Base-by-base conservation (phyloP, 2,113 vertebrate genomes). In the Cynoglossus semilaevis region DNA sequence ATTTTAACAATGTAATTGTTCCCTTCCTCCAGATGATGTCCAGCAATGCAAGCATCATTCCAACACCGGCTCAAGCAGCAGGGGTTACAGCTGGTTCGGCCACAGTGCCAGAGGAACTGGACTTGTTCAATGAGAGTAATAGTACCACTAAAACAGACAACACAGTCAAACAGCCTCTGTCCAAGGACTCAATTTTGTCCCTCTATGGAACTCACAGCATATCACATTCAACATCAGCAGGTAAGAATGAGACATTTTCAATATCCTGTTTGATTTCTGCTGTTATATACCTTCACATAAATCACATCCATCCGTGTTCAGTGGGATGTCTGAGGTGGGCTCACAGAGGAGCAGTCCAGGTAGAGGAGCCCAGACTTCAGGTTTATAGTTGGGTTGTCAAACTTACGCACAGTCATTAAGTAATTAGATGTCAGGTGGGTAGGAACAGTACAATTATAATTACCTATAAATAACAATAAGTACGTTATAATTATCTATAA, bases 181-280 rank as follows among this genome's bases (percentile, higher is more conserved):
- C 96, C 77, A 99, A 97, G 91, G 97, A 99, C 86, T 97, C 96
- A 16, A 99, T 99, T 84, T 84, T 99, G 73, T 99, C 97, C 8
- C 90, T 99, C 52, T 99, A 99, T 69, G 95, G 96, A 42, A 93
- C 94, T 57, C 93, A 92, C 82, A 88, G 88, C 70, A 90, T 94
- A 79, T 90, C 93, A 53, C 94, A 94, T 74, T 94, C 82, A 45
- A 63, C 92, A 50, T 90, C 83, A 0, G 8, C 85, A 3, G 81
- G 85, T 86, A 51, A 80, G 76, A 15, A 53, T 50, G 0, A 0
- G 8, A 5, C 8, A 18, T 13, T 0, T 16, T 47, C 10, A 12
- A 13, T 41, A 41, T 13, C 38, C 9, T 41, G 10, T 41, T 41
- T 11, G 14, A 29, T 29, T 29, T 9, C 13, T 13, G 3, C 17